These are phyloP conservation scores for Drosophila jambulina DNA, from an alignment of 1,140 invertebrate species.

Conservation along the genomic window DNA sequence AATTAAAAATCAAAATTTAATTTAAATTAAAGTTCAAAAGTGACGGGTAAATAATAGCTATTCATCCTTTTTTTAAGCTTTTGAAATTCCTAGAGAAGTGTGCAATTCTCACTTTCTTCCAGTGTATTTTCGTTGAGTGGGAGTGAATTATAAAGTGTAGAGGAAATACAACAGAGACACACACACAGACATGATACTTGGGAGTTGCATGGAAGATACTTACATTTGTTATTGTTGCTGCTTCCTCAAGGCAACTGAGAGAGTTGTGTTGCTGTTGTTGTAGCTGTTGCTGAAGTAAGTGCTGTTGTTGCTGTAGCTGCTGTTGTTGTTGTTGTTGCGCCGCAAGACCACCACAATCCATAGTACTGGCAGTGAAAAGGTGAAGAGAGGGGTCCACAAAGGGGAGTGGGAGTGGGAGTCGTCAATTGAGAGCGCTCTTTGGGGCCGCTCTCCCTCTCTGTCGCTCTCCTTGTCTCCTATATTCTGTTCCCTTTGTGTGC, in stretches of 20 bases:
- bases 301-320: constrained; percentile 46
- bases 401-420: constrained; percentile 42
- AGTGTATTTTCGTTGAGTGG: constrained; percentile 53
- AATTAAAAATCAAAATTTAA: neutral
- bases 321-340: constrained; percentile 71
- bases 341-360: constrained; percentile 80
- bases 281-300: constrained; percentile 52
- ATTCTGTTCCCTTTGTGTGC: constrained; percentile 19
- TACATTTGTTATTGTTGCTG: constrained; percentile 80
- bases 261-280: constrained; percentile 56
- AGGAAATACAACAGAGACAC: constrained; percentile 65
- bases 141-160: constrained; percentile 71
- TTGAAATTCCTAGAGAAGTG: neutral
- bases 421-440: constrained; percentile 34
- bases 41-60: neutral
- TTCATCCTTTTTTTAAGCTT: neutral
- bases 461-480: constrained; percentile 5
- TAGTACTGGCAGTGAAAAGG: constrained; percentile 55
- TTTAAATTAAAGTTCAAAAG: neutral
- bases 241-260: constrained; percentile 73
- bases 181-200: constrained; percentile 14
- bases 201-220: constrained; percentile 50
- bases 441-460: constrained; percentile 21
- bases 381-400: constrained; percentile 23
- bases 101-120: neutral